Base-by-base conservation (phyloP, 2,113 vertebrate species). In the Bubo bubo region DNA sequence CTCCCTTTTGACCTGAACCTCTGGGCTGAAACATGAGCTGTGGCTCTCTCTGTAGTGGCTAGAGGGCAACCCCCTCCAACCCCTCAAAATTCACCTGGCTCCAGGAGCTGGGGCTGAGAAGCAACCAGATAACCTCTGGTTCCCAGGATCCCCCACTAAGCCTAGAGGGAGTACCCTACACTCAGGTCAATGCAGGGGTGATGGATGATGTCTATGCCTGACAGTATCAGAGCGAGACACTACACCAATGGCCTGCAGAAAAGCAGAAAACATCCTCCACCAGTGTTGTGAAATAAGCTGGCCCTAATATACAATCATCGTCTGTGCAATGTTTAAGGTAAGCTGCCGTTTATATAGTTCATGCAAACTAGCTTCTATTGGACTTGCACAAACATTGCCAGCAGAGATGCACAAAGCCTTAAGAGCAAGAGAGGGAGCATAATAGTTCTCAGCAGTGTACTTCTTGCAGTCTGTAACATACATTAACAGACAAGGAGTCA, bases 241-340 rank as follows among this genome's bases (percentile, higher is more conserved):
- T 50, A 37, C 22, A 73, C 5, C n/a, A 35, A 2, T 1, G 18
- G n/a, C 56, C 60, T 75, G 53, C 16, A 82, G 79, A 74, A 93
- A 77, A 82, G 59, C 11, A 79, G 60, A 49, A 86, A 85, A 60
- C 4, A 8, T 18, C 47, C 19, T 68, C 16, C n/a, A 59, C 10
- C 7, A 20, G 2, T 9, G 20, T 1, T 9, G 35, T 53, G 71
- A 62, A 75, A 67, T 49, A 49, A 88, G 13, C 30, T 52, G 50
- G 14, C 20, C 9, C 62, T 34, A 43, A 34, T 20, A 56, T 8
- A 39, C 22, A 43, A 47, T 52, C 0, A 0, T 13, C 43, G 19
- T 6, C 41, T 34, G 12, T 21, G 37, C n/a, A 59, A 16, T 16
- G 30, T 10, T 63, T 58, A 35, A 82, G 21, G 47, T 67, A 75